A percentile compares a stretch with the other conserved stretches of the same genome.
Conservation (phyloP, 2,888 invertebrate genomes). For the Pristionchus mayeri region DNA sequence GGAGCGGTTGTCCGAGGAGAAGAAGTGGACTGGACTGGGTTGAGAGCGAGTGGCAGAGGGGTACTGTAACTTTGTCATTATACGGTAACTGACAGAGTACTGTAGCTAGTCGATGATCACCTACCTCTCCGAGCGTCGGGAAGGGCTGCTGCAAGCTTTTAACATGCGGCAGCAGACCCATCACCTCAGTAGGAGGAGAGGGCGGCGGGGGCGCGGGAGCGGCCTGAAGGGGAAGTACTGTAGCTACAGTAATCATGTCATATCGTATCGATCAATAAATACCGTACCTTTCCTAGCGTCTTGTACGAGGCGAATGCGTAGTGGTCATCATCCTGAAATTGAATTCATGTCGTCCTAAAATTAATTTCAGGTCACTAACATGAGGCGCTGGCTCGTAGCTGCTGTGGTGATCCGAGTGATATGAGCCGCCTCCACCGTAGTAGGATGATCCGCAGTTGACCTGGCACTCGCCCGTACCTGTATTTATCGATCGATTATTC, state of each 20-base stretch:
- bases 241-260: not conserved
- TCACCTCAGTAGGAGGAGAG: slow-evolving; percentile 9
- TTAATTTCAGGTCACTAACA: not conserved
- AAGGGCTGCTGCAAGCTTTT: slow-evolving; percentile 3
- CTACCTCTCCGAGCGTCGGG: slow-evolving; percentile 2
- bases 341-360: not conserved
- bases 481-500: no score
- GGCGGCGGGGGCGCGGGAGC: slow-evolving; percentile 16
- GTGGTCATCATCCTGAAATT: slow-evolving; percentile 27
- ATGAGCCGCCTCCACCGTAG: not conserved
- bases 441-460: not conserved
- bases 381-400: slow-evolving; percentile 19
- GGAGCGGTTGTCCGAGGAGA: slow-evolving; percentile 6
- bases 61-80: slow-evolving; percentile 1
- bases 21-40: not conserved
- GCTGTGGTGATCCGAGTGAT: not conserved
- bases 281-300: slow-evolving; percentile 30
- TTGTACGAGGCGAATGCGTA: slow-evolving; percentile 31
- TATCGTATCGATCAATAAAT: not conserved
- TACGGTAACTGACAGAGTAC: not conserved
- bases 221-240: not conserved
- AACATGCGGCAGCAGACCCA: slow-evolving; percentile 29
- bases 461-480: not conserved
- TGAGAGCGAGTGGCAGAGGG: not conserved
- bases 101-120: not conserved